Conservation (phyloP, 30 jellyfish, hydroid and myxozoan genomes). For the Rhopilema esculentum region DNA sequence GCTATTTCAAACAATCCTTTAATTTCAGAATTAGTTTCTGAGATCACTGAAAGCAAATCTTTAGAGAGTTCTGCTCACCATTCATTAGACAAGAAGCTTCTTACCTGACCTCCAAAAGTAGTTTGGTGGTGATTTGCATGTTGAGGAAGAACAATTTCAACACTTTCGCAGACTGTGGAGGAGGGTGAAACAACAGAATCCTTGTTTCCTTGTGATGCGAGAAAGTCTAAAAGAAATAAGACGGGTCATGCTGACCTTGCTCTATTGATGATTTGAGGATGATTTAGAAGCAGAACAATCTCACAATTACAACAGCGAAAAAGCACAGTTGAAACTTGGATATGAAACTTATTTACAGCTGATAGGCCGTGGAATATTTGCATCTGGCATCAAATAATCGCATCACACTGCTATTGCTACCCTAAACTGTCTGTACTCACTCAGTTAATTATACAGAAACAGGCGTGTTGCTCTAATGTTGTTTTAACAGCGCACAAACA, state of each 20-base stretch:
- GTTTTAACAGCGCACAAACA: too few relatives aligned
- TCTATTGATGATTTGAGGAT: slow-evolving; percentile 1
- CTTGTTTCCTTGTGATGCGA: slow-evolving; percentile 42
- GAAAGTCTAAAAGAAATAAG: slow-evolving; percentile 33
- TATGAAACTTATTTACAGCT: background rate
- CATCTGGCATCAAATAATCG: too few relatives aligned
- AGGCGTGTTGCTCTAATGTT: too few relatives aligned
- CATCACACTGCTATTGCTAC: too few relatives aligned
- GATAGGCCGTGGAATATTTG: background rate
- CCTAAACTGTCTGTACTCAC: too few relatives aligned
- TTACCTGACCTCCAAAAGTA: slow-evolving; percentile 95
- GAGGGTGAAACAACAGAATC: slow-evolving; percentile 36
- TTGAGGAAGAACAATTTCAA: slow-evolving; percentile 87
- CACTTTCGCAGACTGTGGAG: slow-evolving; percentile 71
- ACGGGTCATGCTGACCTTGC: slow-evolving; percentile 79
- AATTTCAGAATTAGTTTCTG: too few relatives aligned
- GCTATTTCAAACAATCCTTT: too few relatives aligned
- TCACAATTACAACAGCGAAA: slow-evolving; percentile 46
- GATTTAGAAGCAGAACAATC: slow-evolving; percentile 26
- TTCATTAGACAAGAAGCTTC: background rate
- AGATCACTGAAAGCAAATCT: too few relatives aligned
- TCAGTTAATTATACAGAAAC: too few relatives aligned
- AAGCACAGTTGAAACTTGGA: slow-evolving; percentile 14
- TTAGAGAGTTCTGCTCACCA: background rate
- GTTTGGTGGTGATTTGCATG: slow-evolving; percentile 93